Conservation (phyloP, 2,113 vertebrate species). For the Capreolus pygargus region DNA sequence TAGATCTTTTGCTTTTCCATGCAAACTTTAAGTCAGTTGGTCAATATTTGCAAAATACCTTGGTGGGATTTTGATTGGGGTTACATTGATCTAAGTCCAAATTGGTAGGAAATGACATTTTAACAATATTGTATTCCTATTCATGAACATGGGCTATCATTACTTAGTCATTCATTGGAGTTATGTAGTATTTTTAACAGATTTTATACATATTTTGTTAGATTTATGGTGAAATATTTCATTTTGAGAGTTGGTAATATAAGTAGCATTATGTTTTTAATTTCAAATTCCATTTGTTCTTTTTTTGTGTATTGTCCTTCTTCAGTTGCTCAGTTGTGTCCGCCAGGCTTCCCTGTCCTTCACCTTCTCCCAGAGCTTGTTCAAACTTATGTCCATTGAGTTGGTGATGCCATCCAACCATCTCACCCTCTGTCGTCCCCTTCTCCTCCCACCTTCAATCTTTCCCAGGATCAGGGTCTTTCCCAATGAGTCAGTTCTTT, state of each 20-base stretch:
- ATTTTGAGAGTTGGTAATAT: neutral
- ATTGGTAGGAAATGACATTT: neutral
- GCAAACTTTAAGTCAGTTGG: neutral
- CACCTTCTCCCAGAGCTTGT: neutral
- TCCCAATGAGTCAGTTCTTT: fast-evolving
- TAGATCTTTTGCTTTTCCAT: neutral
- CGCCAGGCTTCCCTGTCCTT: neutral
- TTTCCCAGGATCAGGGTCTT: neutral
- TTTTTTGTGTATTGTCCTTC: neutral
- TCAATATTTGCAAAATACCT: neutral
- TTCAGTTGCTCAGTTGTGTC: neutral
- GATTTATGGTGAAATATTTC: neutral
- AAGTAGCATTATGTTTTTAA: neutral
- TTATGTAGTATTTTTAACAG: neutral
- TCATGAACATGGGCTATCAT: neutral
- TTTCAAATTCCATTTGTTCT: neutral
- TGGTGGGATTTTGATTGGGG: neutral
- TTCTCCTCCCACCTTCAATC: neutral
- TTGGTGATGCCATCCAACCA: neutral
- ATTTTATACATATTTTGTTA: neutral
- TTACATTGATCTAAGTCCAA: neutral
- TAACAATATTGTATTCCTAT: neutral
- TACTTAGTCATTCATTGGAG: too few relatives aligned
- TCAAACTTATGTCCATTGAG: neutral
- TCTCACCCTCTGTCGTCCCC: neutral